Evolutionary conservation across 1,140 invertebrate genomes (phyloP).

Genomic region (Drosophila ananassae): DNA sequence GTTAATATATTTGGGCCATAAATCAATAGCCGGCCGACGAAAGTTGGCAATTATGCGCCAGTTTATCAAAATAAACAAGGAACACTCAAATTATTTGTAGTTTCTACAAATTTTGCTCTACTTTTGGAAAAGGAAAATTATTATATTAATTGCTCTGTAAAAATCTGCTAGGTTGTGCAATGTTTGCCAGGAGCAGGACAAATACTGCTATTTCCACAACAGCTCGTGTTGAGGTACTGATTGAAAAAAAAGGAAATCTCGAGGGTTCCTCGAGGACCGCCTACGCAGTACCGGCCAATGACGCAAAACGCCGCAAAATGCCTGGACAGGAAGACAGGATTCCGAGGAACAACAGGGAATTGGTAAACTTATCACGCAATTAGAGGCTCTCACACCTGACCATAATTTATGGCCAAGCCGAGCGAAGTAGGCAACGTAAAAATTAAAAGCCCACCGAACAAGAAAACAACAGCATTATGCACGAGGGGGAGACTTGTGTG

Average conservation of each 20-base stretch:
- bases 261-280: background rate
- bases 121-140: background rate
- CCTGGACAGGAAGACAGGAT: constrained; percentile 6
- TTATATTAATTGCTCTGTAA: constrained; percentile 1
- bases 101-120: constrained; percentile 5
- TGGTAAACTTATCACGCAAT: constrained; percentile 80
- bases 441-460: constrained; percentile 42
- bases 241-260: constrained; percentile 31
- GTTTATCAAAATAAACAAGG: constrained; percentile 42
- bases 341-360: constrained; percentile 47
- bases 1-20: constrained; percentile 65
- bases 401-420: constrained; percentile 60
- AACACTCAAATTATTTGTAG: constrained; percentile 29
- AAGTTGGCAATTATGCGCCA: constrained; percentile 33
- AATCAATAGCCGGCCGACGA: constrained; percentile 54
- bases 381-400: constrained; percentile 65
- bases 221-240: constrained; percentile 14
- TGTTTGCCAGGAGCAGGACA: background rate
- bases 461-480: constrained; percentile 20
- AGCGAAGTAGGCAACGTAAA: constrained; percentile 57
- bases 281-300: constrained; percentile 20
- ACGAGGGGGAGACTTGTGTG: constrained; percentile 7
- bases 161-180: background rate
- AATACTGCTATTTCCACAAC: background rate
- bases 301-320: constrained; percentile 56